Conservation (phyloP, 2,888 invertebrate genomes). For the Amiota minor region DNA sequence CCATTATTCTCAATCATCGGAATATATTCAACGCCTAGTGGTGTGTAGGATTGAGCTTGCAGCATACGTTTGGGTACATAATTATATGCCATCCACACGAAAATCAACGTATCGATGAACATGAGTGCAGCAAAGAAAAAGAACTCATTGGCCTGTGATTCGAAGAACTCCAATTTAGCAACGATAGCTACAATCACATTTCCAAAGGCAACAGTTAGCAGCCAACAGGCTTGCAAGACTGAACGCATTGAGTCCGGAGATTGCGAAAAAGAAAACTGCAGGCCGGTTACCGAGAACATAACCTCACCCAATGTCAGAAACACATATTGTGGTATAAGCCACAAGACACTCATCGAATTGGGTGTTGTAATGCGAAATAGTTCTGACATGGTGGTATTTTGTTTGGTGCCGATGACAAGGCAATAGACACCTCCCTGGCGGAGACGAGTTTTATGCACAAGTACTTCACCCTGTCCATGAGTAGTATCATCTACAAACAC, state of each 20-base stretch:
- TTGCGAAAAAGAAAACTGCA: slow-evolving; percentile 81
- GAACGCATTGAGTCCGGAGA: slow-evolving; percentile 90
- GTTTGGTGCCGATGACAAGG: slow-evolving; percentile 53
- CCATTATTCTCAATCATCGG: background rate
- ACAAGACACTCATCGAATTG: slow-evolving; percentile 76
- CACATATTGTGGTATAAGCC: slow-evolving; percentile 80
- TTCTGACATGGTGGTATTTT: slow-evolving; percentile 34
- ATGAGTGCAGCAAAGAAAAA: slow-evolving; percentile 91
- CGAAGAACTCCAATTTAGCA: slow-evolving; percentile 83
- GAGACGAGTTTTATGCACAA: slow-evolving; percentile 40
- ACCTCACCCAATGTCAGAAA: slow-evolving; percentile 78
- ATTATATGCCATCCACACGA: slow-evolving; percentile 83
- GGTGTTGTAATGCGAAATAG: slow-evolving; percentile 63
- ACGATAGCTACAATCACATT: slow-evolving; percentile 93
- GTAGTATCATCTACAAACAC: slow-evolving; percentile 47
- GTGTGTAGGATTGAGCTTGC: too few species aligned
- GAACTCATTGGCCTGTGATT: slow-evolving; percentile 87
- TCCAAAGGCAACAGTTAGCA: slow-evolving; percentile 92
- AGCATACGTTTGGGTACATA: slow-evolving; percentile 76
- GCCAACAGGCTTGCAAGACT: slow-evolving; percentile 91
- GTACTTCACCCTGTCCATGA: background rate
- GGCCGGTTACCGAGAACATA: slow-evolving; percentile 81
- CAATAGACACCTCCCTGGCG: slow-evolving; percentile 70
- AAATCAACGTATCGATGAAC: slow-evolving; percentile 86
- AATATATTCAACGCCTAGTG: background rate